These are phyloP conservation scores for Dasyurus viverrinus DNA, from an alignment of 2,113 vertebrate species.

Conservation along the genomic window DNA sequence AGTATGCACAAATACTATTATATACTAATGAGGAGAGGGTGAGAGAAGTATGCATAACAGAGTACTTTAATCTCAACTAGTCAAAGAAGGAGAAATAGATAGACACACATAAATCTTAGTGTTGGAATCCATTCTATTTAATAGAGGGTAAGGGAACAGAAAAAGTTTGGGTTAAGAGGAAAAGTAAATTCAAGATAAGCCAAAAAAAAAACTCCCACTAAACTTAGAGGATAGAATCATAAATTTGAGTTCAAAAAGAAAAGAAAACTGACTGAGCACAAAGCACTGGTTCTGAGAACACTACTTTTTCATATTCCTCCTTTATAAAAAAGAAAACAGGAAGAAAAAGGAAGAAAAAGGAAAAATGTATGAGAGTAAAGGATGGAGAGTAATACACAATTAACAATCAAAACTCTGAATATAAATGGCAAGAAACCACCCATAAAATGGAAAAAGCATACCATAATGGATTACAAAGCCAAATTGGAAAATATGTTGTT, in stretches of 20 bases:
- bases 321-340: background rate
- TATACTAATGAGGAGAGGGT: background rate
- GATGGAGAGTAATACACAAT: background rate
- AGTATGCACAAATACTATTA: background rate
- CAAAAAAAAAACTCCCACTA: background rate
- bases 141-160: background rate
- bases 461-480: background rate
- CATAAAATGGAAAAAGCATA: background rate
- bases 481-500: background rate
- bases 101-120: background rate
- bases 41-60: background rate
- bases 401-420: background rate
- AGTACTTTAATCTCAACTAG: background rate
- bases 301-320: background rate
- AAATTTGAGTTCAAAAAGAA: background rate
- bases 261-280: background rate
- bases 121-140: background rate
- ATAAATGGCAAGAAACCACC: background rate
- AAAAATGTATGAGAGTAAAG: background rate
- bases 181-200: background rate
- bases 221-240: background rate
- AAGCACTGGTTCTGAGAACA: background rate
- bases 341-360: background rate
- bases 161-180: background rate
- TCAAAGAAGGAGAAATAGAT: background rate